A percentile compares a stretch with the other conserved stretches of the same genome.
Evolutionary conservation across 2,888 invertebrate species (phyloP).

Genomic region (Cataglyphis livida): DNA sequence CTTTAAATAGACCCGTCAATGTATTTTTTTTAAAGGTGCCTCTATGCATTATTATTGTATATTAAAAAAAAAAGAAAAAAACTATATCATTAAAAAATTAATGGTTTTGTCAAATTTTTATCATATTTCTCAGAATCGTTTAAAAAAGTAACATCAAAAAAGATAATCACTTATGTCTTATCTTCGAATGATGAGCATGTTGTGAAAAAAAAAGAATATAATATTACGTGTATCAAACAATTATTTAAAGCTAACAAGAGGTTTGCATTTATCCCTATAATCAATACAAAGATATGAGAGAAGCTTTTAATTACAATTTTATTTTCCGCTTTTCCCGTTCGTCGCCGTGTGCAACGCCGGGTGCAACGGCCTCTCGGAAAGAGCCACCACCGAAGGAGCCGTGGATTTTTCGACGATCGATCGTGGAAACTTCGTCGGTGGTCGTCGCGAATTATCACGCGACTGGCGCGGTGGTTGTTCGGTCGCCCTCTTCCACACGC

Average conservation of each 20-base stretch:
- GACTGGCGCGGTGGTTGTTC: constrained; percentile 63
- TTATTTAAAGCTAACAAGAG: not conserved
- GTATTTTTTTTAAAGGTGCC: not conserved
- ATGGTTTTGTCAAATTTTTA: not conserved
- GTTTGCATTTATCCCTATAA: not conserved
- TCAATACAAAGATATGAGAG: not conserved
- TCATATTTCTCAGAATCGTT: not conserved
- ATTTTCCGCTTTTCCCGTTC: not conserved
- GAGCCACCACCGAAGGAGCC: constrained; percentile 62
- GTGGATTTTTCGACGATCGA: constrained; percentile 74
- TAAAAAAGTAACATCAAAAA: not conserved
- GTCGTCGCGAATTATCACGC: constrained; percentile 74
- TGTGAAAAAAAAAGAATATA: not conserved
- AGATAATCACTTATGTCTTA: not conserved
- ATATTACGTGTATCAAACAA: not conserved
- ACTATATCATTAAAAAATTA: not conserved
- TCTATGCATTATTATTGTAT: not conserved
- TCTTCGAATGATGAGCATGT: not conserved
- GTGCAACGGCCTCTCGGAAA: constrained; percentile 72
- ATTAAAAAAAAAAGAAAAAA: not conserved
- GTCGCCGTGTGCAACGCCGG: constrained; percentile 41
- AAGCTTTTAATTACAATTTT: not conserved
- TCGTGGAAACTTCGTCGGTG: constrained; percentile 74
- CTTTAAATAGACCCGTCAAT: not conserved
- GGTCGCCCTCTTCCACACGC: constrained; percentile 68